Conservation (phyloP, 2,797 vertebrate genomes). For the Cuniculus paca region DNA sequence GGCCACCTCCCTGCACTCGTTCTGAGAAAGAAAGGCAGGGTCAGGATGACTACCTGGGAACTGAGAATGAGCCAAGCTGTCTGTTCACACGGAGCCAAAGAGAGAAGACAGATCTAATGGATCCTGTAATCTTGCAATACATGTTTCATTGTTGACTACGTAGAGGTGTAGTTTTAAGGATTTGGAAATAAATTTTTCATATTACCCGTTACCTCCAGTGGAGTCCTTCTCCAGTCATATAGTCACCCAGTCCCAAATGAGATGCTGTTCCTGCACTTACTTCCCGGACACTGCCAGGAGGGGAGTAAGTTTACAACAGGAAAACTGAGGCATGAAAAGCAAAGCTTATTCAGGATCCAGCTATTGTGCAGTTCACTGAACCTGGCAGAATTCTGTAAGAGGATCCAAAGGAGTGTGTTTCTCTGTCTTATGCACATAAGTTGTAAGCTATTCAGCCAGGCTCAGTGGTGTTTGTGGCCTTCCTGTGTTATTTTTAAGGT, state of each 20-base stretch:
- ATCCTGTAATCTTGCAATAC: neutral
- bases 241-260: neutral
- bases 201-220: neutral
- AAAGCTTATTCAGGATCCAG: neutral
- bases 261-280: neutral
- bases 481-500: neutral
- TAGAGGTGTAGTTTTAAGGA: neutral
- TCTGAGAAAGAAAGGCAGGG: neutral
- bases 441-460: neutral
- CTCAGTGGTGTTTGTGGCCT: neutral
- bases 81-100: constrained; percentile 16
- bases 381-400: neutral
- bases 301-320: neutral
- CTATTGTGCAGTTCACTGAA: neutral
- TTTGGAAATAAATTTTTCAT: neutral
- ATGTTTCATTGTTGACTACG: neutral
- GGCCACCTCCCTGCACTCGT: neutral
- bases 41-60: neutral
- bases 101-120: neutral
- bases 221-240: neutral
- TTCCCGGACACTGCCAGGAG: neutral
- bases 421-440: neutral
- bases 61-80: constrained; percentile 48
- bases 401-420: neutral
- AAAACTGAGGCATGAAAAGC: neutral